Conservation (phyloP, 64 coral and sea anemone genomes). For the Orbicella faveolata region DNA sequence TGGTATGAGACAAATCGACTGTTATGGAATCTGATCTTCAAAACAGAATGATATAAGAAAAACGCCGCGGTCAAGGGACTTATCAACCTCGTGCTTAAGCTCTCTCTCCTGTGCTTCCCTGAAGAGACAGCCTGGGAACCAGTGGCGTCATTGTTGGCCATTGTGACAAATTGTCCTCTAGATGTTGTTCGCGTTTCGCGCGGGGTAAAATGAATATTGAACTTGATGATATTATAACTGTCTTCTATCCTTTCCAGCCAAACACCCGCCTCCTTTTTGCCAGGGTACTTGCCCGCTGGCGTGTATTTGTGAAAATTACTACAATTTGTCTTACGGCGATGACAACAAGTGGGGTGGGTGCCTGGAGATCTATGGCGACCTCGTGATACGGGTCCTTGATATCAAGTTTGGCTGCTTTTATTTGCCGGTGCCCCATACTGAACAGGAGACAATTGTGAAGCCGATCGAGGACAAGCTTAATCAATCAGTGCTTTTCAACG, state of each 20-base stretch:
- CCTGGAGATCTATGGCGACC: conserved; percentile 18
- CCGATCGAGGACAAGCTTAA: not conserved
- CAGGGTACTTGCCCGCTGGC: not conserved
- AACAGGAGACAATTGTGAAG: not conserved
- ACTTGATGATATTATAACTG: not conserved
- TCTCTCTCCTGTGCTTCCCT: too few relatives aligned
- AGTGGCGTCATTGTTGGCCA: too few relatives aligned
- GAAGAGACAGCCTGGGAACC: too few relatives aligned
- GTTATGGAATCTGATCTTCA: too few relatives aligned
- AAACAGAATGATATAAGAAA: too few relatives aligned
- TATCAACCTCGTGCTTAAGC: too few relatives aligned
- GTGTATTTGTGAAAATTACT: conserved; percentile 11
- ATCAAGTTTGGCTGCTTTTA: not conserved
- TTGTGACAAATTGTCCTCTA: not conserved
- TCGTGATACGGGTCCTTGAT: not conserved
- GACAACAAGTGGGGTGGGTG: conserved; percentile 31
- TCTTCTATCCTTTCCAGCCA: not conserved
- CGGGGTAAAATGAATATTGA: not conserved
- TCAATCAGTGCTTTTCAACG: not conserved
- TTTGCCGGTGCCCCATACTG: not conserved
- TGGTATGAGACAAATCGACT: too few relatives aligned
- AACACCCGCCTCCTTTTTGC: conserved; percentile 33
- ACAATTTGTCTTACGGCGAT: conserved; percentile 33
- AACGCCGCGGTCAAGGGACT: too few relatives aligned
- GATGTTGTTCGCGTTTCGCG: not conserved